phyloP scores from a whole-genome alignment of 2,888 invertebrate species.

The Mycalesis mineus region DNA sequence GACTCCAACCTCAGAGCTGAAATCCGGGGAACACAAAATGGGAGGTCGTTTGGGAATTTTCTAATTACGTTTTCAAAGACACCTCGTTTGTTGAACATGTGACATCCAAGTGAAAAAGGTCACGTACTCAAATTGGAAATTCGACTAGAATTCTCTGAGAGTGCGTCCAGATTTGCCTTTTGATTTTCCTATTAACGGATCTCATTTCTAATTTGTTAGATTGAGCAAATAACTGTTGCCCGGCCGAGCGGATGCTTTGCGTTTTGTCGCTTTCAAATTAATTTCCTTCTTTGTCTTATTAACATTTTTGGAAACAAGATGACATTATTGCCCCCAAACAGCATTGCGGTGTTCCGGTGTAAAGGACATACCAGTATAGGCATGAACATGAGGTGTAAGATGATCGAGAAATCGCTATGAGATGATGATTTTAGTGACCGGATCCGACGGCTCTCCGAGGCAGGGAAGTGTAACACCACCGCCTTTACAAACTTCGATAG shows the following conservation, averaged over 20 bases:
- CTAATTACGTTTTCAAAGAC: slow-evolving; percentile 78
- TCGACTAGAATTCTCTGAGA: slow-evolving; percentile 34
- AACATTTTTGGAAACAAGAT: neutral
- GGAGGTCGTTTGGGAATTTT: slow-evolving; percentile 73
- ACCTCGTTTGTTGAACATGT: slow-evolving; percentile 74
- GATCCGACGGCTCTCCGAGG: no score
- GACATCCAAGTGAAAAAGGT: slow-evolving; percentile 73
- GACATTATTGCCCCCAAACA: no score
- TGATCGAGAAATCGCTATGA: no score
- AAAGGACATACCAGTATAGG: no score
- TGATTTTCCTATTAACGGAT: slow-evolving; percentile 60
- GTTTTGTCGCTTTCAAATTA: slow-evolving; percentile 2
- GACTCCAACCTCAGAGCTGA: slow-evolving; percentile 43
- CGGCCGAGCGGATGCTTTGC: neutral
- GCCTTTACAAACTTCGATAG: no score
- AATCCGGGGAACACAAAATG: slow-evolving; percentile 52
- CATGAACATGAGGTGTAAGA: no score
- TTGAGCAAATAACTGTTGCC: slow-evolving; percentile 18
- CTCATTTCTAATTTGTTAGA: slow-evolving; percentile 46
- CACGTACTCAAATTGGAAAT: slow-evolving; percentile 73
- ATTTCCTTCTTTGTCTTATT: neutral
- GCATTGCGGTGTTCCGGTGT: no score
- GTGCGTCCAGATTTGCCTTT: slow-evolving; percentile 48
- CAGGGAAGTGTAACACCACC: no score
- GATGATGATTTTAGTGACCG: no score